Evolutionary conservation across 1,140 invertebrate genomes (phyloP).

Genomic region (Lasaia peninsularis): DNA sequence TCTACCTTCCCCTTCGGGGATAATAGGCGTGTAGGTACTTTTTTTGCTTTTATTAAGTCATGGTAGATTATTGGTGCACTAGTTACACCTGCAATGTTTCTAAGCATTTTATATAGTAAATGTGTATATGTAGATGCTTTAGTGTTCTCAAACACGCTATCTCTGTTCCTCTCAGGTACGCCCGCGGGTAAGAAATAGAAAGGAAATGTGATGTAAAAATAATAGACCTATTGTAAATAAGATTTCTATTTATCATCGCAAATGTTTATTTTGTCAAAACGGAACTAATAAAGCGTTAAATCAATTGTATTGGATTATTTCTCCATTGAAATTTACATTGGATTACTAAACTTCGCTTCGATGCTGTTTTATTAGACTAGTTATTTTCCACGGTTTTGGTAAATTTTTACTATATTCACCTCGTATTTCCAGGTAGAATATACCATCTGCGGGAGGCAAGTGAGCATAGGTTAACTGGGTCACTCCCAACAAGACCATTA

Average conservation of each 20-base stretch:
- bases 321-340: not conserved
- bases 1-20: too few relatives aligned
- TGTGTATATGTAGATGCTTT: not conserved
- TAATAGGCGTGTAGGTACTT: too few relatives aligned
- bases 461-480: too few relatives aligned
- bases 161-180: not conserved
- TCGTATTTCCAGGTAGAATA: too few relatives aligned
- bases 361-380: not conserved
- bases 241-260: slow-evolving; percentile 12
- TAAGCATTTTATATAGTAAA: not conserved
- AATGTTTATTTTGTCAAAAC: slow-evolving; percentile 18
- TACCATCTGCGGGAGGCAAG: too few relatives aligned
- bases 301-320: slow-evolving; percentile 4
- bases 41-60: too few relatives aligned
- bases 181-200: slow-evolving; percentile 1
- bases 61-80: too few relatives aligned
- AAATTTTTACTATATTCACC: too few relatives aligned
- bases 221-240: slow-evolving; percentile 17
- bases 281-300: slow-evolving; percentile 19
- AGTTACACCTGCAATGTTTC: not conserved
- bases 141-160: too few relatives aligned
- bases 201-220: slow-evolving; percentile 10
- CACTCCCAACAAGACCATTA: too few relatives aligned
- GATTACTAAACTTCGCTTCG: not conserved
- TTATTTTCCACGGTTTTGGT: too few relatives aligned